Evolutionary conservation across 2,797 vertebrate species (phyloP).

Genomic region (Ptychobarbus kaznakovi): DNA sequence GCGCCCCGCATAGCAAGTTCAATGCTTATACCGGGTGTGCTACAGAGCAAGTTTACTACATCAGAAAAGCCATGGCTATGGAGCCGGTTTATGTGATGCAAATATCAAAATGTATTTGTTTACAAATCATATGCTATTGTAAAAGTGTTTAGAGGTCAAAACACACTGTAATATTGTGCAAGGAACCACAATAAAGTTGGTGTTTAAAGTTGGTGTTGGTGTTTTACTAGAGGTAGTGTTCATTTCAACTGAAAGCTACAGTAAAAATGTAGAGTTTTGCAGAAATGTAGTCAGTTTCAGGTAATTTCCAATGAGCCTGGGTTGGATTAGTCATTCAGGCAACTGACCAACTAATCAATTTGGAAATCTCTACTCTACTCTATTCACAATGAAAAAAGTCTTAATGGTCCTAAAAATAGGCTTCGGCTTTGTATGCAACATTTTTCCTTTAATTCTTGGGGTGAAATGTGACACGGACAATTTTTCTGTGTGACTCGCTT

Average conservation of each 20-base stretch:
- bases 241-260: not conserved
- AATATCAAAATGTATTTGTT: not conserved
- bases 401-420: slow-evolving; percentile 16
- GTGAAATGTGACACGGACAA: not conserved
- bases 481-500: not conserved
- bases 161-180: not conserved
- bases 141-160: not conserved
- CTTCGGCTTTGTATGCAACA: not conserved
- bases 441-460: not conserved
- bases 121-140: not conserved
- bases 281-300: not conserved
- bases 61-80: not conserved
- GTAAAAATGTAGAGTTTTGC: not conserved
- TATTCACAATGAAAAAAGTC: not conserved
- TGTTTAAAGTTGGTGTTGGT: not conserved
- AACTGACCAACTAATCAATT: not conserved
- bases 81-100: not conserved
- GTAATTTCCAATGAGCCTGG: not conserved
- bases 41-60: not conserved
- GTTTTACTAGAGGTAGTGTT: not conserved
- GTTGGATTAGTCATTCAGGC: not conserved
- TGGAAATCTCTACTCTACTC: not conserved
- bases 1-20: not conserved
- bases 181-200: not conserved
- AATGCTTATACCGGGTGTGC: not conserved